Evolutionary conservation across 2,888 invertebrate species (phyloP), one percentile per base, ranked within the genome.

Genomic region (Poecilus cupreus): DNA sequence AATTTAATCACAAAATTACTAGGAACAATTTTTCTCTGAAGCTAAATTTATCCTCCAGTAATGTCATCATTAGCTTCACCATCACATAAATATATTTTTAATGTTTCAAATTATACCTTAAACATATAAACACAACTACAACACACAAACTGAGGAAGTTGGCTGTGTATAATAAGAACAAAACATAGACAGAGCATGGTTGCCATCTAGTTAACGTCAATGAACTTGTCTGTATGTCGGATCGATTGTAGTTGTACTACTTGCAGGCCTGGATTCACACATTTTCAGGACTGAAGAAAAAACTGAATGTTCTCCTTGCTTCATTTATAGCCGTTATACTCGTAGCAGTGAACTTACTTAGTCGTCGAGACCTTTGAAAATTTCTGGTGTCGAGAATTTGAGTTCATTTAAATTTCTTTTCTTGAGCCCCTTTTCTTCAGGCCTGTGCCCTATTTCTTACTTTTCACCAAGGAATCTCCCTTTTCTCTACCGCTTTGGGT

Each of bases 151-250:
- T 37, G 13, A 68, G 68, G 68, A 68, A 68, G 68, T 68, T 68
- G 20, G n/a, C n/a, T 68, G 68, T 68, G 68, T 39, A 68, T 68
- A 68, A 68, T 68, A 68, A 68, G 24, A 68, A 39, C 22, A 68
- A 68, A 68, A 68, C 68, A 68, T 18, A 37, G 37, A 20, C 18
- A 18, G 20, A 10, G 68, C 39, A 68, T 39, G n/a, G 68, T 20
- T 20, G 68, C 32, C 13, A 39, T 68, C 37, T 39, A 68, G 16
- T 68, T 68, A 68, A 18, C 68, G 68, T 68, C 68, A 68, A 39
- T 68, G 68, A 68, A 68, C 68, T 68, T 68, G 39, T 43, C 43
- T 43, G 43, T 43, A 43, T 43, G 54, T 20, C 18, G 54, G 54
- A 54, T 54, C 54, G 54, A 54, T 54, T 43, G 43, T 43, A 43